Evolutionary conservation across 2,113 vertebrate genomes (phyloP).

Genomic region (Xyliphius kryptos): DNA sequence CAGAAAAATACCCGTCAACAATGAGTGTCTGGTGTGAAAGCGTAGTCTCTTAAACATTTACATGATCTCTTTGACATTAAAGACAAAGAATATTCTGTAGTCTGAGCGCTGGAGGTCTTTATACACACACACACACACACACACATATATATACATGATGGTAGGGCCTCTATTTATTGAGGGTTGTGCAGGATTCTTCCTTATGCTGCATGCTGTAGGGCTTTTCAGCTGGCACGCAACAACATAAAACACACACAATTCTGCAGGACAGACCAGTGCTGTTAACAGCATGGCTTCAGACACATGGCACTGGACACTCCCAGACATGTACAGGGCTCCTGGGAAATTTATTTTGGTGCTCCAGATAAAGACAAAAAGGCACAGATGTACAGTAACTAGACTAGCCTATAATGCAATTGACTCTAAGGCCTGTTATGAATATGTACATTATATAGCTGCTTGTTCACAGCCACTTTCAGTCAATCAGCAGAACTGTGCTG

Average conservation of each 20-base stretch:
- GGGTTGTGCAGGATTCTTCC: constrained; percentile 2
- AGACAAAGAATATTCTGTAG: constrained; percentile 22
- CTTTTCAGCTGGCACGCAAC: constrained; percentile 14
- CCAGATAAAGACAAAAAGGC: constrained; percentile 10
- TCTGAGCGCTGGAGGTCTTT: too few relatives aligned
- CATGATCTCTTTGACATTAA: background rate
- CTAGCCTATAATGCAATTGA: too few relatives aligned
- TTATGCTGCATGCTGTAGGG: constrained; percentile 3
- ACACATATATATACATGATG: background rate
- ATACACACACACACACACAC: too few relatives aligned
- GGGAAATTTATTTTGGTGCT: constrained; percentile 20
- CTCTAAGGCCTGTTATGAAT: too few relatives aligned
- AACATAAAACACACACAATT: constrained; percentile 1
- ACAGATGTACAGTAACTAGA: constrained; percentile 14
- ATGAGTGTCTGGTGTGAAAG: background rate
- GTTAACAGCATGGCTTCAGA: constrained; percentile 14
- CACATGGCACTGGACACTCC: constrained; percentile 15
- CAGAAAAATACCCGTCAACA: background rate
- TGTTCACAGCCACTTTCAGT: too few relatives aligned
- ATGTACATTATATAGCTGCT: too few relatives aligned
- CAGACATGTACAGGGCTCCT: constrained; percentile 20
- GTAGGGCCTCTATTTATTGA: constrained; percentile 9
- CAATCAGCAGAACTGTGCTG: too few relatives aligned
- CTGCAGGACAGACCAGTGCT: constrained; percentile 8
- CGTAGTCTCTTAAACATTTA: constrained; percentile 19